These are phyloP conservation scores for Penaeus monodon DNA, from an alignment of 2,888 invertebrate species.

Conservation along the genomic window DNA sequence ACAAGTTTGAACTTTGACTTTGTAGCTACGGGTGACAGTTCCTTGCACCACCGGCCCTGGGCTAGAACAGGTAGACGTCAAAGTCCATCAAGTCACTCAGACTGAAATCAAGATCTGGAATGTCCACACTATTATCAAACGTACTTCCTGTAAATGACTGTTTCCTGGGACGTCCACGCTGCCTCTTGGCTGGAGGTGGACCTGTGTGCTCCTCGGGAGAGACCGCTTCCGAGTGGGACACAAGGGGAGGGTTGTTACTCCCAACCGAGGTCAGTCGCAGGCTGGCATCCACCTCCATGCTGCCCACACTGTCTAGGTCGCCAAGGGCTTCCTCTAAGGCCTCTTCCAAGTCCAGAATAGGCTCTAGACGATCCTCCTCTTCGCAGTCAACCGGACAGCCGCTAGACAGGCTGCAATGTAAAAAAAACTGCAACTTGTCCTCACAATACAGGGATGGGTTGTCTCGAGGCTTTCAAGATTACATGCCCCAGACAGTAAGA, in stretches of 20 bases:
- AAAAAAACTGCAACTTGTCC: slow-evolving; percentile 6
- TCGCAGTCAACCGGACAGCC: slow-evolving; percentile 59
- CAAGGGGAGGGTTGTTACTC: slow-evolving; percentile 32
- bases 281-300: slow-evolving; percentile 52
- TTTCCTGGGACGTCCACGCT: slow-evolving; percentile 62
- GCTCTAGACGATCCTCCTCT: slow-evolving; percentile 61
- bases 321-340: slow-evolving; percentile 64
- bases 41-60: slow-evolving; percentile 43
- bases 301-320: slow-evolving; percentile 62
- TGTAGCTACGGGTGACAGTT: slow-evolving; percentile 59
- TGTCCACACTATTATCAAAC: slow-evolving; percentile 64
- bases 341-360: slow-evolving; percentile 60
- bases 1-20: slow-evolving; percentile 64
- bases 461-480: too few relatives aligned
- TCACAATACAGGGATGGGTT: background rate
- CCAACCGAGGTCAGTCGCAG: slow-evolving; percentile 38
- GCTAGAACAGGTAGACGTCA: slow-evolving; percentile 63
- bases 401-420: slow-evolving; percentile 58
- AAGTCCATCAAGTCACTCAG: slow-evolving; percentile 63
- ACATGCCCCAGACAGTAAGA: too few relatives aligned
- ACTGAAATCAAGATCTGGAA: slow-evolving; percentile 64
- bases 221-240: slow-evolving; percentile 30
- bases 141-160: slow-evolving; percentile 63
- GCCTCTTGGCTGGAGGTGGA: slow-evolving; percentile 56
- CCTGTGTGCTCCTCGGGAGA: slow-evolving; percentile 44